Evolutionary conservation across 30 jellyfish, hydroid and myxozoan genomes (phyloP).

Genomic region (Hydra vulgaris): DNA sequence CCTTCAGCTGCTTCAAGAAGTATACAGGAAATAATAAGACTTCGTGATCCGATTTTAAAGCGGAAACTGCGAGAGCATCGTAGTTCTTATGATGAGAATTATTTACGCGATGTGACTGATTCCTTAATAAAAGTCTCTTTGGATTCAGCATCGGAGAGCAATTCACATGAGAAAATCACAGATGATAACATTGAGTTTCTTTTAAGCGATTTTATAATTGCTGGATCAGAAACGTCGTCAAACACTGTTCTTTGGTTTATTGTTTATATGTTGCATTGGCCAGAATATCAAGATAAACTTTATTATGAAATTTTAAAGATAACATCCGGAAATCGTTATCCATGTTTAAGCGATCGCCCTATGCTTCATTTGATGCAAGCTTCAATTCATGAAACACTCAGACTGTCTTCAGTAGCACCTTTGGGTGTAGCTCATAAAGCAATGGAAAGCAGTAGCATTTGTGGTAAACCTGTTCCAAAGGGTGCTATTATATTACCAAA

Average conservation of each 20-base stretch:
- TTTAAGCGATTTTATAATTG: constrained; percentile 46
- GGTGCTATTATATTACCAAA: constrained; percentile 44
- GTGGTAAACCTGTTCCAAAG: constrained; percentile 47
- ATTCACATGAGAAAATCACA: background rate
- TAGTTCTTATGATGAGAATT: constrained; percentile 30
- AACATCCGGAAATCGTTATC: constrained; percentile 33
- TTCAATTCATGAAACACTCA: constrained; percentile 39
- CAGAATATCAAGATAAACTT: constrained; percentile 44
- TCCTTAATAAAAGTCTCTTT: constrained; percentile 32
- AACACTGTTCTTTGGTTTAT: constrained; percentile 52
- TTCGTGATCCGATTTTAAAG: constrained; percentile 17
- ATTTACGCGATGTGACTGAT: constrained; percentile 70
- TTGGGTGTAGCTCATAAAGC: constrained; percentile 77
- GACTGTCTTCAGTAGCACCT: constrained; percentile 59
- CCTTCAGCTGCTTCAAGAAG: constrained; percentile 14
- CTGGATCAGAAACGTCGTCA: constrained; percentile 65
- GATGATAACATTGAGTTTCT: constrained; percentile 50
- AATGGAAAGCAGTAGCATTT: constrained; percentile 32
- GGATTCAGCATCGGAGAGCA: constrained; percentile 1
- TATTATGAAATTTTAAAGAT: constrained; percentile 35
- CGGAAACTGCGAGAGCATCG: constrained; percentile 43
- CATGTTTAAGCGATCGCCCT: constrained; percentile 36
- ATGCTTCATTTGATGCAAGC: constrained; percentile 45
- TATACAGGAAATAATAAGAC: background rate
- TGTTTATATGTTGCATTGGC: constrained; percentile 35